Evolutionary conservation across 2,888 invertebrate species (phyloP).

Genomic region (Bhutanitis thaidina): DNA sequence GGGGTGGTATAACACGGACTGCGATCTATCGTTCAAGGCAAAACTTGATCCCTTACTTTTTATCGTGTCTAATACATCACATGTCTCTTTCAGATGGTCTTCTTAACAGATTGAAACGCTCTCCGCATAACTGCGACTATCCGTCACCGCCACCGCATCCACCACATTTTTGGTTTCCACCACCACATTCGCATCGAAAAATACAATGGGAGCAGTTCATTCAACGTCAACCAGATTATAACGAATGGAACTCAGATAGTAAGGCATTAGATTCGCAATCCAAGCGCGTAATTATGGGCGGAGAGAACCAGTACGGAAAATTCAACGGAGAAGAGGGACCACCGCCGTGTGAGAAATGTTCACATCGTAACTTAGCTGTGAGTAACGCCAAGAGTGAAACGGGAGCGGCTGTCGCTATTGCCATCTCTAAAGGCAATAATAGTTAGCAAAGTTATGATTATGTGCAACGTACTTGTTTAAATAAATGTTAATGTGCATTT

Average conservation of each 20-base stretch:
- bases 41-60: no score
- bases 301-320: constrained; percentile 26
- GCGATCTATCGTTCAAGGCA: no score
- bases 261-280: not conserved
- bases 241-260: not conserved
- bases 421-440: constrained; percentile 38
- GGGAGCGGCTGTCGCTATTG: constrained; percentile 49
- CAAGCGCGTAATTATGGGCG: not conserved
- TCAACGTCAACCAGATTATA: not conserved
- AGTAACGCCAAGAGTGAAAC: constrained; percentile 48
- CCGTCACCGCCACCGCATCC: constrained; percentile 27
- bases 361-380: constrained; percentile 29
- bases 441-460: constrained; percentile 1
- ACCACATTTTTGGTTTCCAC: constrained; percentile 24
- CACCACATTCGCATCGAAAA: constrained; percentile 21
- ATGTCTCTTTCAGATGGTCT: constrained; percentile 41
- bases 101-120: constrained; percentile 43
- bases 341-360: constrained; percentile 13
- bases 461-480: no score
- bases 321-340: constrained; percentile 26
- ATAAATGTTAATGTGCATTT: no score
- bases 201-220: constrained; percentile 24
- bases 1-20: no score
- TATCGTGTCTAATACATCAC: no score
- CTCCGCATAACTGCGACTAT: constrained; percentile 40